Conservation (phyloP, 2,888 invertebrate species). For the Euphydryas editha region DNA sequence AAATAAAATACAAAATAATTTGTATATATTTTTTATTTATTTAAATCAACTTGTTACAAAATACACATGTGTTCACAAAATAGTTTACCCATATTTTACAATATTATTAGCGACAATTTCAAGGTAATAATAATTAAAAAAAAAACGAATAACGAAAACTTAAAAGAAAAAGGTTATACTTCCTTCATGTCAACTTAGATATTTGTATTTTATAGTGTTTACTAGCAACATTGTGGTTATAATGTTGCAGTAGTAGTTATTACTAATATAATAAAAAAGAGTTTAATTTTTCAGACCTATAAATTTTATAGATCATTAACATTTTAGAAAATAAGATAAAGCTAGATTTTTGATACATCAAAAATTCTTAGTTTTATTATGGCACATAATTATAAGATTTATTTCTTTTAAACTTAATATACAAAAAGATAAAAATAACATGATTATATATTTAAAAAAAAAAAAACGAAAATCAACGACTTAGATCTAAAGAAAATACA, state of each 20-base stretch:
- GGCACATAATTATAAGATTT: conserved; percentile 1
- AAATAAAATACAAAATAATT: not conserved
- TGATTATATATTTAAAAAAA: conserved; percentile 9
- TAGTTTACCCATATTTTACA: not conserved
- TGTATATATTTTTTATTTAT: too few relatives aligned
- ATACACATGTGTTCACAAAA: conserved; percentile 7
- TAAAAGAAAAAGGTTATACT: not conserved
- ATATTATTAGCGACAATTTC: not conserved
- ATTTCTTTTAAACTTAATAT: conserved; percentile 4
- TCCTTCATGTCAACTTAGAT: conserved; percentile 10
- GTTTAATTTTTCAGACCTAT: not conserved
- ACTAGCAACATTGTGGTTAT: not conserved
- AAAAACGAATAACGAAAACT: not conserved
- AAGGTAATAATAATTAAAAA: not conserved
- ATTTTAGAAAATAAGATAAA: not conserved
- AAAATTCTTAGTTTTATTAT: conserved; percentile 4
- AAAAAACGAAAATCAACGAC: conserved; percentile 36
- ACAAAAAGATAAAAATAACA: conserved; percentile 1
- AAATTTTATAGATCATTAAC: not conserved
- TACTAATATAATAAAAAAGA: not conserved
- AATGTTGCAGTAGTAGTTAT: not conserved
- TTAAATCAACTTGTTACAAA: not conserved
- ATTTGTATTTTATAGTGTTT: not conserved
- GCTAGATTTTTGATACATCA: conserved; percentile 1
- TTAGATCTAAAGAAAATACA: conserved; percentile 27